These are phyloP conservation scores for Agelas oroides DNA, from an alignment of 37 sponge, comb jelly and placozoan species.

Conservation along the genomic window DNA sequence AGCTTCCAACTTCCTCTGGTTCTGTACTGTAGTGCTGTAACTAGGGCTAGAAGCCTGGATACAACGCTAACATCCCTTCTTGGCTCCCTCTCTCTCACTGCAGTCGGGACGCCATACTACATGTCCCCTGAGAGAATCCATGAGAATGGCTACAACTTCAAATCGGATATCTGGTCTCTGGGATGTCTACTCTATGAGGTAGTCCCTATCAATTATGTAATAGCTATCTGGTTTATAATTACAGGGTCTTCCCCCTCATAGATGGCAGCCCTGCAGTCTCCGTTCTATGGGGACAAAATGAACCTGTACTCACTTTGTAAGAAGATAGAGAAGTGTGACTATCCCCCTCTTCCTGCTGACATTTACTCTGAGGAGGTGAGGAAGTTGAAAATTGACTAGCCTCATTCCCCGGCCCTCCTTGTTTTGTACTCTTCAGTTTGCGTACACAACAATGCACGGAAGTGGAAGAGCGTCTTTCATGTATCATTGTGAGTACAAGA, in stretches of 20 bases:
- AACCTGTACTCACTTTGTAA: slow-evolving; percentile 97
- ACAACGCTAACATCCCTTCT: no score
- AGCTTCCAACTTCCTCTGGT: no score
- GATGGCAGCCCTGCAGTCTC: slow-evolving; percentile 98
- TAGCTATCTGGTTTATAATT: no score
- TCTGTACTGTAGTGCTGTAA: no score
- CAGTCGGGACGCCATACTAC: slow-evolving; percentile 99
- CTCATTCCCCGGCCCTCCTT: no score
- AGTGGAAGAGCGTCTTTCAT: no score
- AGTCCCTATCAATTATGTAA: no score
- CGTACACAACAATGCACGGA: no score
- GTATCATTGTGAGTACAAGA: no score
- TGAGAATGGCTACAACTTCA: slow-evolving; percentile 97
- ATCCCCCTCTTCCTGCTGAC: slow-evolving; percentile 97
- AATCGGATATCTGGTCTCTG: slow-evolving; percentile 99
- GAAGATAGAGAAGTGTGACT: slow-evolving; percentile 99
- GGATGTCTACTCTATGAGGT: slow-evolving; percentile 97
- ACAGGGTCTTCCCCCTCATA: neutral
- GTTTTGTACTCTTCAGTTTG: no score
- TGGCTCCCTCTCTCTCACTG: neutral
- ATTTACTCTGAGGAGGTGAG: slow-evolving; percentile 89
- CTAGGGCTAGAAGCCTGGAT: no score
- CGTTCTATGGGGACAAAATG: slow-evolving; percentile 99
- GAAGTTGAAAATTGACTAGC: no score
- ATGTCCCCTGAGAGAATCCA: slow-evolving; percentile 99